Percentiles rank a stretch among this genome's conserved stretches.
Conservation (phyloP, 2,113 vertebrate species). For the Trochalopteron elliotii region DNA sequence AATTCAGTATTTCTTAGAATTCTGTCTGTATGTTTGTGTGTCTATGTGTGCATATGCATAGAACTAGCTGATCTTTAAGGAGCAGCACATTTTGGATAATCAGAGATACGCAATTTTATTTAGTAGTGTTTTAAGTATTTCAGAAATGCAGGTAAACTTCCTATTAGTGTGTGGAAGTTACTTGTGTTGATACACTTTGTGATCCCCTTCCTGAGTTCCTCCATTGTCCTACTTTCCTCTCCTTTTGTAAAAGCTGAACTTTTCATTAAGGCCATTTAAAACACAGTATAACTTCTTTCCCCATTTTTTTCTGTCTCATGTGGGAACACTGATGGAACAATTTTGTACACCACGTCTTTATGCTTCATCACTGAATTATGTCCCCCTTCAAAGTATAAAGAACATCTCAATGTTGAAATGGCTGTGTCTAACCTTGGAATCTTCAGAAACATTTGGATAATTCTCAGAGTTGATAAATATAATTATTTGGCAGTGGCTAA, state of each 20-base stretch:
- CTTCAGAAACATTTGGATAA: not conserved
- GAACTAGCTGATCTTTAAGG: not conserved
- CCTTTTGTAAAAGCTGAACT: not conserved
- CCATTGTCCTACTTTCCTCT: not conserved
- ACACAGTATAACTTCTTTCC: not conserved
- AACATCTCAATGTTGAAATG: not conserved
- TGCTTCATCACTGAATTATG: not conserved
- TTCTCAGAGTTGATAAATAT: not conserved
- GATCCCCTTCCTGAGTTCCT: not conserved
- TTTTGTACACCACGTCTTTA: not conserved
- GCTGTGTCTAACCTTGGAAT: not conserved
- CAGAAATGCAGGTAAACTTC: not conserved
- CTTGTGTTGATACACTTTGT: not conserved
- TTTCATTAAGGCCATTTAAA: not conserved
- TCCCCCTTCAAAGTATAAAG: not conserved
- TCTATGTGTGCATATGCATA: not conserved
- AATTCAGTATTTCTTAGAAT: not conserved
- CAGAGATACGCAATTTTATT: not conserved
- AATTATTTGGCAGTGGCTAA: not conserved
- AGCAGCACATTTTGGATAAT: not conserved
- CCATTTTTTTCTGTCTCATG: not conserved
- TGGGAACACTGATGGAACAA: not conserved
- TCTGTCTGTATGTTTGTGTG: rapidly evolving
- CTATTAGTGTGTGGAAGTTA: not conserved
- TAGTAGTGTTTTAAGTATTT: not conserved